phyloP scores from a whole-genome alignment of 2,797 vertebrate genomes.

The Myotis daubentonii region DNA sequence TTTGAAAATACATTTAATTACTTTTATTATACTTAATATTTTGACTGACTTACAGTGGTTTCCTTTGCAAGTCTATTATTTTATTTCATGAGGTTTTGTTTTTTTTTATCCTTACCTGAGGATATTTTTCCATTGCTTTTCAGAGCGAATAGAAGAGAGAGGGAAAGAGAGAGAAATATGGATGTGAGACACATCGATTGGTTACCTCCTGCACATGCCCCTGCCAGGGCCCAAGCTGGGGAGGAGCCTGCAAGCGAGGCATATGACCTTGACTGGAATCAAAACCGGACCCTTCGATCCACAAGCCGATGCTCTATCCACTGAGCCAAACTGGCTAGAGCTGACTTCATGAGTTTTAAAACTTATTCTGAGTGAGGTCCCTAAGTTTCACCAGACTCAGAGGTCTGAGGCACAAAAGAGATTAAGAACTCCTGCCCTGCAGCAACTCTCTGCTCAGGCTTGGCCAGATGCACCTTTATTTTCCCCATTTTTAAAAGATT shows the following conservation, averaged over 20 bases:
- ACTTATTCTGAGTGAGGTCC: neutral
- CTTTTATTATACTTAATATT: constrained; percentile 26
- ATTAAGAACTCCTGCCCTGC: neutral
- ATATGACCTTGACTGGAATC: too few relatives aligned
- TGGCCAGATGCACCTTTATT: neutral
- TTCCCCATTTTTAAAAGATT: neutral
- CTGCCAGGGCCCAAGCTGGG: too few relatives aligned
- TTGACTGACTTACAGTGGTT: constrained; percentile 20
- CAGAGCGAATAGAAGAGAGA: too few relatives aligned
- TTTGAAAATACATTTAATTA: neutral
- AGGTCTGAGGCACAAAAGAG: neutral
- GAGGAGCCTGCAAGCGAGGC: too few relatives aligned
- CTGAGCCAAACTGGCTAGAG: too few relatives aligned
- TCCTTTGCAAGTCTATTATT: neutral
- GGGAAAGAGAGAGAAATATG: too few relatives aligned
- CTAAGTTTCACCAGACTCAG: neutral
- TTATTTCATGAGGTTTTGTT: neutral
- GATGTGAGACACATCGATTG: too few relatives aligned
- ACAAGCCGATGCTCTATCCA: too few relatives aligned
- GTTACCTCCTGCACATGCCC: too few relatives aligned
- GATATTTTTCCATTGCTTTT: too few relatives aligned
- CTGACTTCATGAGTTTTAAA: neutral
- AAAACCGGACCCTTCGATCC: too few relatives aligned
- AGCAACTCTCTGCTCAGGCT: neutral
- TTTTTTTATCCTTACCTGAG: too few relatives aligned